Conservation (phyloP, 2,113 vertebrate species). For the Podocnemis expansa region DNA sequence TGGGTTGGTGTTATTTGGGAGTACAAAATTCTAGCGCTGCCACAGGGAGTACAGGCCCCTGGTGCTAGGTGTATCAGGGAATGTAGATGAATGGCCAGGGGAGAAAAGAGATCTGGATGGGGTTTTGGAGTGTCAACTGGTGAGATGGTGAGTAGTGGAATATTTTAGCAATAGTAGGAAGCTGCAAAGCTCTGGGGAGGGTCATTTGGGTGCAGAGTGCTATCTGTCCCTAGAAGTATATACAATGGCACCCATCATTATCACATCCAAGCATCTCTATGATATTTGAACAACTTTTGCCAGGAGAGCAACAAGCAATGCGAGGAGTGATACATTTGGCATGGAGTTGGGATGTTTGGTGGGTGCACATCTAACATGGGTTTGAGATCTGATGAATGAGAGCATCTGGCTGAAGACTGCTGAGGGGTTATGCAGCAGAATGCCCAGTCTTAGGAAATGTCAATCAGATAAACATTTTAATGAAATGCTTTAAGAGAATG, state of each 20-base stretch:
- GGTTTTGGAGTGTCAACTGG: not conserved
- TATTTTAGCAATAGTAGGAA: not conserved
- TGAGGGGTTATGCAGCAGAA: not conserved
- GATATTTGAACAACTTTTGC: not conserved
- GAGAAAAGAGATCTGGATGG: not conserved
- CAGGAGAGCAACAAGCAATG: not conserved
- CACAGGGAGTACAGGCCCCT: not conserved
- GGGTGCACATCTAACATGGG: not conserved
- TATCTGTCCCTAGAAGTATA: not conserved
- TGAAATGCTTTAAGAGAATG: not conserved
- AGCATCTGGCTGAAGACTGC: not conserved
- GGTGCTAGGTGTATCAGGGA: not conserved
- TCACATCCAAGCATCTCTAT: not conserved
- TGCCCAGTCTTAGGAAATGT: not conserved
- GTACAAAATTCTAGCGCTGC: not conserved
- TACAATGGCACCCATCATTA: not conserved
- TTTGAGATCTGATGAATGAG: not conserved
- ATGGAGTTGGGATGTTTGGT: accelerated
- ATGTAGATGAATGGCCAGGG: accelerated
- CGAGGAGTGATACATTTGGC: not conserved
- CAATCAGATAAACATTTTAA: not conserved
- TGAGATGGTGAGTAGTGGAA: not conserved
- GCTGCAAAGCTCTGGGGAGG: not conserved
- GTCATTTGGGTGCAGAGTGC: not conserved
- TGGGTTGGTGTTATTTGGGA: not conserved